These are phyloP conservation scores for Triplophysa rosa DNA, from an alignment of 2,113 vertebrate species.

Conservation along the genomic window DNA sequence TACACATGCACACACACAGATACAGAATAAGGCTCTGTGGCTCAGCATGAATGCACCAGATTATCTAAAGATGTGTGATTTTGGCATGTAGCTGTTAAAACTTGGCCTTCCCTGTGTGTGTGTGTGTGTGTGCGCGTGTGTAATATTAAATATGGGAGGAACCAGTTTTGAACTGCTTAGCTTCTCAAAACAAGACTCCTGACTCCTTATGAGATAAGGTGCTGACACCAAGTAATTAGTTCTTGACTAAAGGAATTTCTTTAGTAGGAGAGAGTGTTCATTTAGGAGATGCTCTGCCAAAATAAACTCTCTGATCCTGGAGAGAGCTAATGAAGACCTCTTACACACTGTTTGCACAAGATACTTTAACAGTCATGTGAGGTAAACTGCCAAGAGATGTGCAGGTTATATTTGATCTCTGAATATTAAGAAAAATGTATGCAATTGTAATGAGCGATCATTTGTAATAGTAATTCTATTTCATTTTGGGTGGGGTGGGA, in stretches of 20 bases:
- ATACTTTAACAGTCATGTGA: background rate
- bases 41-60: slow-evolving; percentile 64
- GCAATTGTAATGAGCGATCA: too few relatives aligned
- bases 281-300: background rate
- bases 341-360: slow-evolving; percentile 31
- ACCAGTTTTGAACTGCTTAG: slow-evolving; percentile 62
- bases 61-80: slow-evolving; percentile 57
- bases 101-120: slow-evolving; percentile 26
- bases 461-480: too few relatives aligned
- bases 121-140: background rate
- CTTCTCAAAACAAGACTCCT: slow-evolving; percentile 68
- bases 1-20: slow-evolving; percentile 43
- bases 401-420: background rate
- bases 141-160: slow-evolving; percentile 60
- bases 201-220: slow-evolving; percentile 65
- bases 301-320: slow-evolving; percentile 36
- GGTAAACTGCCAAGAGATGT: background rate
- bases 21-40: slow-evolving; percentile 65
- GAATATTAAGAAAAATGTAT: too few relatives aligned
- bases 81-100: slow-evolving; percentile 31
- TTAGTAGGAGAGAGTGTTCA: slow-evolving; percentile 20
- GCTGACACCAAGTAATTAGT: slow-evolving; percentile 69
- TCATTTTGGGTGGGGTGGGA: background rate
- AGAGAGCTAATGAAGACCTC: slow-evolving; percentile 56
- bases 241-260: slow-evolving; percentile 50